These are phyloP conservation scores for Heliothis subflexa DNA, from an alignment of 1,140 invertebrate species.

Conservation along the genomic window DNA sequence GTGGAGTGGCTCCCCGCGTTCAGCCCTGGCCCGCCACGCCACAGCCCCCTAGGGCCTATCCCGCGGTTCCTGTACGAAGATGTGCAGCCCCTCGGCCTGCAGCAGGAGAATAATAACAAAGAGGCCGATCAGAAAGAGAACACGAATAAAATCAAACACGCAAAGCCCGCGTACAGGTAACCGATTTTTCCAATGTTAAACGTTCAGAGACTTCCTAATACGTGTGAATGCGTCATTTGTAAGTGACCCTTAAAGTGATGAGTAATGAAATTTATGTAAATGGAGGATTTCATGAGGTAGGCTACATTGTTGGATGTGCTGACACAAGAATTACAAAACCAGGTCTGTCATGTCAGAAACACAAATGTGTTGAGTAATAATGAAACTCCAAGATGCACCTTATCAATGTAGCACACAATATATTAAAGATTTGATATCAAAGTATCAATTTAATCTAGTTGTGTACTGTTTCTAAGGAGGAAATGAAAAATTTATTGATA, in stretches of 20 bases:
- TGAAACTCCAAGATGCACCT: neutral
- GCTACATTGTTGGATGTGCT: constrained; percentile 11
- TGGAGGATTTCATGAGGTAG: constrained; percentile 17
- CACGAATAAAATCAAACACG: constrained; percentile 81
- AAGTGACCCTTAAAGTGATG: constrained; percentile 46
- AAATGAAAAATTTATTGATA: neutral
- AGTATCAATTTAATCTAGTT: neutral
- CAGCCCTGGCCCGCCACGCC: constrained; percentile 80
- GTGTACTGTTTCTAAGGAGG: neutral
- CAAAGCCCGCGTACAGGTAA: constrained; percentile 83
- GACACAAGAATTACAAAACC: constrained; percentile 23
- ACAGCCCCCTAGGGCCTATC: constrained; percentile 81
- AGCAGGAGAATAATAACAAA: constrained; percentile 83
- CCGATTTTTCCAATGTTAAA: constrained; percentile 61
- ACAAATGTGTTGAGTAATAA: constrained; percentile 2
- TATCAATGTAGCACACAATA: neutral
- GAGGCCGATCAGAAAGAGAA: constrained; percentile 79
- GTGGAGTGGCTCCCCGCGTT: constrained; percentile 84
- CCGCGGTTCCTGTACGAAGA: constrained; percentile 82
- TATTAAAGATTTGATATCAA: constrained; percentile 10
- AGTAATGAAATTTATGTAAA: constrained; percentile 26
- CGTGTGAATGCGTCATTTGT: constrained; percentile 41
- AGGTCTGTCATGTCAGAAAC: constrained; percentile 3
- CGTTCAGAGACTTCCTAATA: constrained; percentile 36
- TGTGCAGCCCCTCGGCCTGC: constrained; percentile 75